Conservation (phyloP, 2,888 invertebrate genomes). For the Apamea anceps region DNA sequence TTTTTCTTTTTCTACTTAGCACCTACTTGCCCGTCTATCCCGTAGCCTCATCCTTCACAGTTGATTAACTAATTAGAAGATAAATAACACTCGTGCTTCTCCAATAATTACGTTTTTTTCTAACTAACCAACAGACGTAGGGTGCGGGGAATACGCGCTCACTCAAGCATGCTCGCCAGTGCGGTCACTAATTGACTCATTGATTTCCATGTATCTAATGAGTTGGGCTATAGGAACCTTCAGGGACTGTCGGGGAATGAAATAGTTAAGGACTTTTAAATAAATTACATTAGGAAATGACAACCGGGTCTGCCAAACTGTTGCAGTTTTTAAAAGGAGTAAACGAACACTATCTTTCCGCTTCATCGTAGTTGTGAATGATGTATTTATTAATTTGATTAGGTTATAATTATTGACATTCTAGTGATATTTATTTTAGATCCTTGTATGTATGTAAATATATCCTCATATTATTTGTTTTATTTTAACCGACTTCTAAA, state of each 20-base stretch:
- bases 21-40: background rate
- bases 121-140: constrained; percentile 29
- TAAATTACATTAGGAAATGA: background rate
- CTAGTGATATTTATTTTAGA: too few species aligned
- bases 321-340: too few species aligned
- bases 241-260: background rate
- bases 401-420: too few species aligned
- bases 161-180: constrained; percentile 48
- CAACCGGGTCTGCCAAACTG: too few species aligned
- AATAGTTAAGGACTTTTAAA: background rate
- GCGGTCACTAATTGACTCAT: constrained; percentile 71
- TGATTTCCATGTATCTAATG: constrained; percentile 66
- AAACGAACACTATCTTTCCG: too few species aligned
- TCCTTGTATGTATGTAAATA: too few species aligned
- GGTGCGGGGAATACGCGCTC: constrained; percentile 33
- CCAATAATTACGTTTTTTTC: constrained; percentile 43
- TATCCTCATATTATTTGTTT: too few species aligned
- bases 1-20: too few species aligned
- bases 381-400: too few species aligned
- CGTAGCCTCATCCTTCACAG: background rate
- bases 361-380: too few species aligned
- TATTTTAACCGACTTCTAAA: too few species aligned
- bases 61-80: constrained; percentile 20
- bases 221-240: background rate
- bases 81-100: constrained; percentile 16